These are phyloP conservation scores for Cetonia aurata DNA, from an alignment of 2,888 invertebrate species.

Conservation along the genomic window DNA sequence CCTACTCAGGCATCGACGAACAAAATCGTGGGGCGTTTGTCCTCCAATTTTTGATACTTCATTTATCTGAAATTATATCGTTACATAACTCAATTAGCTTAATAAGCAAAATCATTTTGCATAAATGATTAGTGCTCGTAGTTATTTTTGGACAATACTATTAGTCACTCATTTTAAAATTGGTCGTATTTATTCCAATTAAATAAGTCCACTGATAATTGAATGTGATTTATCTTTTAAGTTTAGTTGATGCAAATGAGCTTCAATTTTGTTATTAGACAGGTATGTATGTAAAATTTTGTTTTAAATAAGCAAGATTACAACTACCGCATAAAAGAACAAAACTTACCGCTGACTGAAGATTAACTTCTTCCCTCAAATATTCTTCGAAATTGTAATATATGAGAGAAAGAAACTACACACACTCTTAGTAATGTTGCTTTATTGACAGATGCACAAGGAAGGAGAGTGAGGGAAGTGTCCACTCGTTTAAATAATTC, in stretches of 20 bases:
- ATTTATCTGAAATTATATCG: conserved; percentile 11
- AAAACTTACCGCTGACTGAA: too few relatives aligned
- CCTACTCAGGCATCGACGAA: not conserved
- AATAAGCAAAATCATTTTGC: conserved; percentile 19
- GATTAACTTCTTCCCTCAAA: too few relatives aligned
- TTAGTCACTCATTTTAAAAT: too few relatives aligned
- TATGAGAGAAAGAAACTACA: too few relatives aligned
- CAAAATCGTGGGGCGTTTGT: conserved; percentile 5
- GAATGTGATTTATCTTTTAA: not conserved
- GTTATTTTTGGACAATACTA: conserved; percentile 10
- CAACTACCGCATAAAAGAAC: too few relatives aligned
- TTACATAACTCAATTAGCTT: conserved; percentile 14
- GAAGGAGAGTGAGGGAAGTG: too few relatives aligned
- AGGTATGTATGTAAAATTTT: not conserved
- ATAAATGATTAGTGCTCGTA: conserved; percentile 4
- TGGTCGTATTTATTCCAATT: not conserved
- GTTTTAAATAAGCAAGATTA: too few relatives aligned
- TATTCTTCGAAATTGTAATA: too few relatives aligned
- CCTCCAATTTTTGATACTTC: conserved; percentile 9
- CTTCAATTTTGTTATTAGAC: not conserved
- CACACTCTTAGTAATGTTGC: too few relatives aligned
- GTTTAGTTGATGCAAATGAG: not conserved
- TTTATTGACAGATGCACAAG: too few relatives aligned
- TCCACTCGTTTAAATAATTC: too few relatives aligned
- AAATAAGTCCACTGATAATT: conserved; percentile 1